Evolutionary conservation across 1,140 invertebrate species (phyloP), one percentile per base, ranked within the genome.

Genomic region (Lordiphosa clarofinis): DNA sequence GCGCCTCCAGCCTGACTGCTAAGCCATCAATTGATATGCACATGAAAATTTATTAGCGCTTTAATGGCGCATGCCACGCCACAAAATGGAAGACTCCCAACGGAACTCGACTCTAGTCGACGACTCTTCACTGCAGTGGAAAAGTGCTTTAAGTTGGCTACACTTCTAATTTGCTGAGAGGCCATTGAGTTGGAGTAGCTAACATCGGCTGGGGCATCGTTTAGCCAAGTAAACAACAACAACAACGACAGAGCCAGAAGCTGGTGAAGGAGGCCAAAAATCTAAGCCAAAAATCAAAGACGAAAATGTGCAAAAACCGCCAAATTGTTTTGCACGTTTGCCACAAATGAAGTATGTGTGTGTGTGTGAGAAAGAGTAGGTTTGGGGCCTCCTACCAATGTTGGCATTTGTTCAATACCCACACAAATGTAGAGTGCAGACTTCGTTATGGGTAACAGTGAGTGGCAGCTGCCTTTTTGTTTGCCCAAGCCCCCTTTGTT

Each of bases 371-470:
- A n/a, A 15, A 58, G 19, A 57, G 36, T 36, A 54, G 44, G 33
- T 33, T 15, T 59, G 36, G 15, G 28, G 9, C 52, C 47, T 36
- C 24, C 42, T 15, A 39, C 47, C 55, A 57, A 48, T 12, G 55
- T 64, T 61, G 58, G 59, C 66, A 61, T 81, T 81, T 48, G 58
- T 56, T 76, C 73, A 63, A 78, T 68, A 72, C 56, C 53, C 56
- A 75, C 50, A 63, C 28, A 7, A 42, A 33, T 35, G 6, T n/a
- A 28, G 11, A 31, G 43, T 31, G 64, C 28, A 62, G 35, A 60
- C 39, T 55, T 43, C 33, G 38, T 52, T 55, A 49, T 64, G 13
- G 35, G 62, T 57, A 56, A 42, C 33, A 37, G 12, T 44, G 42
- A 44, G 19, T 44, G 24, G 31, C 46, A 49, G 46, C 46, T 49